These are phyloP conservation scores for Sinocyclocheilus anshuiensis DNA, from an alignment of 2,113 vertebrate genomes.

Conservation along the genomic window DNA sequence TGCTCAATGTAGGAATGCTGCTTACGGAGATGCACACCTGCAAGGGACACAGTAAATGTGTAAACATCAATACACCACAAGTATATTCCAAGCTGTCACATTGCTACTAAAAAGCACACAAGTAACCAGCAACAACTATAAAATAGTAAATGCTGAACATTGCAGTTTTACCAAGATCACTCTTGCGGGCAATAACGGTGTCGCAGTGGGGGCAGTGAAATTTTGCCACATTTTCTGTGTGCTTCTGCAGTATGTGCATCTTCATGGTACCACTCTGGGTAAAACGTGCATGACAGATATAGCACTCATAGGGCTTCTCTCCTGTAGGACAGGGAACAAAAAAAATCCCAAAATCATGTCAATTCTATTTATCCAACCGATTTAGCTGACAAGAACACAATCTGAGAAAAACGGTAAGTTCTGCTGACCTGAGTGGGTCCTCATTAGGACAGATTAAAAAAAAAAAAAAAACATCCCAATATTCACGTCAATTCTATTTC, in stretches of 20 bases:
- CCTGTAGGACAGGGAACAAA: constrained; percentile 70
- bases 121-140: neutral
- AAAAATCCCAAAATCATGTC: no score
- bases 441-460: constrained; percentile 80
- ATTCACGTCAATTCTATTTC: neutral
- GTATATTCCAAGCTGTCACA: neutral
- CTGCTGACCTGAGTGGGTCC: constrained; percentile 91
- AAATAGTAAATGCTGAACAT: neutral
- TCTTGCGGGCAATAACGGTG: constrained; percentile 96
- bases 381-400: neutral
- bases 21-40: constrained; percentile 94
- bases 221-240: constrained; percentile 98
- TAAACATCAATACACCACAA: neutral
- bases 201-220: constrained; percentile 99
- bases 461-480: no score
- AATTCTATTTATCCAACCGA: neutral
- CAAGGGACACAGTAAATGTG: neutral
- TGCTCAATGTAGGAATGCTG: constrained; percentile 98
- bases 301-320: constrained; percentile 98
- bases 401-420: neutral
- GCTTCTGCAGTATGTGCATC: constrained; percentile 99
- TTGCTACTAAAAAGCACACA: neutral
- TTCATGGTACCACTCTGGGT: constrained; percentile 99
- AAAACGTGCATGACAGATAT: constrained; percentile 98
- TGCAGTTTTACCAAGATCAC: constrained; percentile 85